Percentiles rank a stretch among this genome's conserved stretches.
Evolutionary conservation across 2,888 invertebrate genomes (phyloP).

Genomic region (Amaurobius ferox): DNA sequence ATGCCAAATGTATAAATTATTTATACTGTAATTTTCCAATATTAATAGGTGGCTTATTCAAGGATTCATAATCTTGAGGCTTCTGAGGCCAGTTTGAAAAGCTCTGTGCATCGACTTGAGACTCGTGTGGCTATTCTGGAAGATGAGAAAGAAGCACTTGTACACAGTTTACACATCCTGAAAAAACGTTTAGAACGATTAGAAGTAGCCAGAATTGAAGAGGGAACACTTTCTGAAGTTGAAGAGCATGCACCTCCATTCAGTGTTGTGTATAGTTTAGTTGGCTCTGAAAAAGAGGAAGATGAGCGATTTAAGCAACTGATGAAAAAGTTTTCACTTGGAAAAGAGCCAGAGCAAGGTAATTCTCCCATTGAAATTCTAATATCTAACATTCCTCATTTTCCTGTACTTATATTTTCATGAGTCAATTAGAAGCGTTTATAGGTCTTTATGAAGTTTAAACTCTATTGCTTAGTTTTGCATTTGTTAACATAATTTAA

Average conservation of each 20-base stretch:
- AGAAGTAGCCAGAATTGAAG: neutral
- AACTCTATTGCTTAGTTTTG: no score
- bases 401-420: no score
- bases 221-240: neutral
- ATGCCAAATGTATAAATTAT: no score
- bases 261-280: conserved; percentile 42
- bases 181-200: conserved; percentile 35
- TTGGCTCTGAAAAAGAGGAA: conserved; percentile 61
- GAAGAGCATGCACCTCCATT: conserved; percentile 52
- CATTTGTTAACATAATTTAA: no score
- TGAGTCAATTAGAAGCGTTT: no score
- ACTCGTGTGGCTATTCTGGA: conserved; percentile 51
- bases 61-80: conserved; percentile 57
- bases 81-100: conserved; percentile 60
- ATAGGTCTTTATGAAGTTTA: no score
- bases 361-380: no score
- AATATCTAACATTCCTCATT: no score
- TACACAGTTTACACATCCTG: conserved; percentile 61
- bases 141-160: conserved; percentile 73
- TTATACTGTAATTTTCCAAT: no score
- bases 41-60: conserved; percentile 54
- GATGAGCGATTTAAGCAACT: conserved; percentile 41
- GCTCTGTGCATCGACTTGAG: conserved; percentile 70
- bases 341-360: no score
- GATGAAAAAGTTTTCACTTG: conserved; percentile 8